phyloP scores from a whole-genome alignment of 2,888 invertebrate genomes.

The Gymnosoma rotundatum region DNA sequence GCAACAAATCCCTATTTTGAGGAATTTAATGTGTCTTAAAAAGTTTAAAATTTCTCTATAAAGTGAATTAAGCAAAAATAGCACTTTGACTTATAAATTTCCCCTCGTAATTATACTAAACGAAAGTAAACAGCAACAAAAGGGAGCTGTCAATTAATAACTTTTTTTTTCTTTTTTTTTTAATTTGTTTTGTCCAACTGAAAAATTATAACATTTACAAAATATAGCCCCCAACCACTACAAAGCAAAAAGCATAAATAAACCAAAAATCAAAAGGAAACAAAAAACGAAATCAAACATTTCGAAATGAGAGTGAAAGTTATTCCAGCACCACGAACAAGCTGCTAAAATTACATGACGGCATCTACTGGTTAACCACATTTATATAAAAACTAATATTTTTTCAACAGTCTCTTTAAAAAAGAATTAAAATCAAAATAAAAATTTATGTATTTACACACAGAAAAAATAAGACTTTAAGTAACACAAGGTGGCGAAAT shows the following conservation, averaged over 20 bases:
- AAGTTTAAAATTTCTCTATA: no score
- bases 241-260: conserved; percentile 41
- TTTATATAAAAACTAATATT: conserved; percentile 34
- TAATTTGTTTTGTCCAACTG: conserved; percentile 13
- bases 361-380: conserved; percentile 25
- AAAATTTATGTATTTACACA: conserved; percentile 27
- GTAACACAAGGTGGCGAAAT: no score
- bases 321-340: conserved; percentile 70
- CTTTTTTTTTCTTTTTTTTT: conserved; percentile 1
- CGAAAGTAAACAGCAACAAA: no score
- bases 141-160: conserved; percentile 2
- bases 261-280: conserved; percentile 13
- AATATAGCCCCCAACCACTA: background rate
- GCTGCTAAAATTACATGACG: conserved; percentile 4
- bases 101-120: no score
- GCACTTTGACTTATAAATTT: no score
- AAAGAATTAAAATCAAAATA: conserved; percentile 43
- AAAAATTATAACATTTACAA: conserved; percentile 1
- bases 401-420: conserved; percentile 26
- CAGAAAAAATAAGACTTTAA: conserved; percentile 1
- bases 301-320: conserved; percentile 80
- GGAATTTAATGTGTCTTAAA: no score
- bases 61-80: no score
- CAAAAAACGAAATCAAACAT: conserved; percentile 53
- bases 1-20: no score